phyloP scores from a whole-genome alignment of 2,797 vertebrate genomes.

The Smutsia gigantea region DNA sequence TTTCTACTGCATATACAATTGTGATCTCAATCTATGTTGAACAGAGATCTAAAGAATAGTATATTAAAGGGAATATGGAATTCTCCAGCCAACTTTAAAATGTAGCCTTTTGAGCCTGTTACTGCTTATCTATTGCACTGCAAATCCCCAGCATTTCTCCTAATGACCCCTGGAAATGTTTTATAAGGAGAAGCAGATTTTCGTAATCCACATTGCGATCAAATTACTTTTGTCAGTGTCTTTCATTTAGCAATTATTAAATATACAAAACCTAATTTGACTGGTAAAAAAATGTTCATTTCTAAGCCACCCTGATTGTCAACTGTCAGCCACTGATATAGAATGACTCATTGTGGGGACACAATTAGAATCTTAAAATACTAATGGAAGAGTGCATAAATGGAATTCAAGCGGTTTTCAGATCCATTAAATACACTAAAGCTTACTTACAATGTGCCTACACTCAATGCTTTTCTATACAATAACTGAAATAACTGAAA shows the following conservation, averaged over 20 bases:
- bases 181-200: slow-evolving; percentile 72
- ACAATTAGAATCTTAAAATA: slow-evolving; percentile 69
- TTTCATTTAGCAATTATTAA: slow-evolving; percentile 67
- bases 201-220: slow-evolving; percentile 65
- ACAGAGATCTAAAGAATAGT: slow-evolving; percentile 61
- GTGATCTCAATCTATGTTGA: neutral
- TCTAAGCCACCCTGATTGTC: slow-evolving; percentile 61
- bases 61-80: slow-evolving; percentile 43
- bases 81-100: slow-evolving; percentile 58
- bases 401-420: slow-evolving; percentile 59
- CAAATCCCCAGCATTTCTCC: slow-evolving; percentile 60
- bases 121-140: slow-evolving; percentile 53
- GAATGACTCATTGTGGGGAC: slow-evolving; percentile 60
- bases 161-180: slow-evolving; percentile 68
- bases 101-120: neutral
- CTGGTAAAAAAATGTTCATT: slow-evolving; percentile 61
- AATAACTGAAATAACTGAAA: slow-evolving; percentile 68
- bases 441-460: slow-evolving; percentile 57
- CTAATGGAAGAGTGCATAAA: slow-evolving; percentile 53
- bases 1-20: neutral
- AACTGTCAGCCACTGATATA: slow-evolving; percentile 65
- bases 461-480: slow-evolving; percentile 47
- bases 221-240: slow-evolving; percentile 73
- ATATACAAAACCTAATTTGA: slow-evolving; percentile 59
- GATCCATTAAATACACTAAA: slow-evolving; percentile 68